phyloP scores from a whole-genome alignment of 2,888 invertebrate genomes.

The Spodoptera exigua region DNA sequence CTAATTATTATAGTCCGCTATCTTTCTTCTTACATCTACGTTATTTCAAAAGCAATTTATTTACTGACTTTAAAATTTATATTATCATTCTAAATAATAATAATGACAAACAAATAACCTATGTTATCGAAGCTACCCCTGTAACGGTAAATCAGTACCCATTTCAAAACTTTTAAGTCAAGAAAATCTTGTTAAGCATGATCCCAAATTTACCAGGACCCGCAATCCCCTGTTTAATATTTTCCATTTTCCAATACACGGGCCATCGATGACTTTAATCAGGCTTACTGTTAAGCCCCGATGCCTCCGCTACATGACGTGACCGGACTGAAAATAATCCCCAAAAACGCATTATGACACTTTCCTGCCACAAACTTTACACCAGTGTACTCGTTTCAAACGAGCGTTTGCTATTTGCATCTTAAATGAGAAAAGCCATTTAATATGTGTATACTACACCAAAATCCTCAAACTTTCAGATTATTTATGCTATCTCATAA shows the following conservation, averaged over 20 bases:
- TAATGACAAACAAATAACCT: too few relatives aligned
- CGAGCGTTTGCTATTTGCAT: constrained; percentile 35
- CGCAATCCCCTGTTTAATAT: constrained; percentile 16
- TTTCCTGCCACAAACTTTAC: constrained; percentile 40
- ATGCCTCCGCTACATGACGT: constrained; percentile 38
- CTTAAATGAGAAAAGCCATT: constrained; percentile 32
- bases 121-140: too few relatives aligned
- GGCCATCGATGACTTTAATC: constrained; percentile 48
- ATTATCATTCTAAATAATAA: too few relatives aligned
- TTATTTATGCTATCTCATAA: constrained; percentile 32
- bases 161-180: too few relatives aligned
- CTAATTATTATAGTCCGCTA: constrained; percentile 27
- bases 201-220: constrained; percentile 17
- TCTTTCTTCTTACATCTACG: constrained; percentile 28
- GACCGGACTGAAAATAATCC: constrained; percentile 46
- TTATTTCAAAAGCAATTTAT: constrained; percentile 7
- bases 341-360: constrained; percentile 55
- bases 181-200: constrained; percentile 3
- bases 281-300: constrained; percentile 49
- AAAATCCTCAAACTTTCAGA: constrained; percentile 24
- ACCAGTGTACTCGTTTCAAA: constrained; percentile 26
- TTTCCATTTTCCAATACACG: constrained; percentile 28
- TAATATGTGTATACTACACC: constrained; percentile 31
- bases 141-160: too few relatives aligned
- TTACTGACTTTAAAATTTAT: too few relatives aligned